Evolutionary conservation across 2,113 vertebrate species (phyloP), one percentile per base, ranked within the genome.

Genomic region (Neopipo cinnamomea): DNA sequence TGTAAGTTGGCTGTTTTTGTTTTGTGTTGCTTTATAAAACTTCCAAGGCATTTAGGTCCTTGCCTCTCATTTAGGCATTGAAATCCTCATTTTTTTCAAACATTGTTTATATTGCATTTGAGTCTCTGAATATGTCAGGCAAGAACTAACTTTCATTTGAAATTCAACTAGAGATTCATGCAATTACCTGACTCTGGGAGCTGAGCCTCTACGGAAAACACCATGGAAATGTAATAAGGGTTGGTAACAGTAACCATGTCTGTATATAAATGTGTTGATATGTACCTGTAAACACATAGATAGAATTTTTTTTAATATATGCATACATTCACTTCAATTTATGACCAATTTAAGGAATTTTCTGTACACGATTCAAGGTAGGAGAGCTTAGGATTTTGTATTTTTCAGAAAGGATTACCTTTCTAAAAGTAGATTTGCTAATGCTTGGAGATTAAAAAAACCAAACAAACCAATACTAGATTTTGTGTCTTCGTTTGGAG

Each of bases 371-470:
- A 67, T 61, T 90, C 37, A 76, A 85, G 67, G 67, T 77, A 93
- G 50, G 27, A 83, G 6, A 49, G n/a, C 33, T 88, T 88, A 83
- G 33, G 67, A 80, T 92, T 93, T 93, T 72, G 33, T 77, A 35
- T 86, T 91, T 92, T 93, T 73, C 72, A 83, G 62, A 85, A 82
- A 83, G 67, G 88, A 93, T 90, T 95, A 73, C 31, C 15, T 90
- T 90, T 73, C 85, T 77, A 80, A 95, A 90, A 94, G 59, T 79
- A 93, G 88, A 66, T 79, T 87, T 18, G 7, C 28, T 85, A 66
- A 73, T 61, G 74, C 46, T 58, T 42, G 23, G 50, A 53, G 82
- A 88, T 88, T 78, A 55, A 75, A 63, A 90, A 67, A 63, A 23
- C n/a, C n/a, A n/a, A n/a, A n/a, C n/a, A 78, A 12, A 85, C 75